Base-by-base conservation (phyloP, 2,888 invertebrate species). In the Acanthosepion lycidas region DNA sequence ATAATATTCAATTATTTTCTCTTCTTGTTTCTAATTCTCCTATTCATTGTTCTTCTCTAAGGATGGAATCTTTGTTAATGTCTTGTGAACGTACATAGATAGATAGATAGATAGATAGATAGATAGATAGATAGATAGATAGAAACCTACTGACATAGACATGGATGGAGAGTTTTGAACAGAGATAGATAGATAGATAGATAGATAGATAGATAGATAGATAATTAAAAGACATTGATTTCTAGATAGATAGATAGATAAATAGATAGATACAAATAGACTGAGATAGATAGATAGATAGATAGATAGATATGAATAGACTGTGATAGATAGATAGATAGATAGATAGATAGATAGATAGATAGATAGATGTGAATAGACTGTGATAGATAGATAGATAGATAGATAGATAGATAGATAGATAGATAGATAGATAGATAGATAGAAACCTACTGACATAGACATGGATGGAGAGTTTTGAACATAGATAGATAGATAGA, bases 401-500 rank as follows among this genome's bases (percentile, higher is more conserved):
- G 15, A 33, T 42, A 91, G 18, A 12, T n/a, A 33, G 42, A 91
- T 20, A 33, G 91, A 20, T 42, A 91, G 91, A 91, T 91, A 91
- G 9, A n/a, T 28, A 91, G 42, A 9, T 12, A 33, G 20, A 18
- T 33, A n/a, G 12, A 33, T 91, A 91, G 33, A 20, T 23, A 91
- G 4, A 8, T 33, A 12, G 26, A n/a, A n/a, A 23, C 9, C 20
- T 0, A 9, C 9, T 33, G 28, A 91, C 4, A 91, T 33, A 91
- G 9, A 91, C 9, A 28, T 2, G 6, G 5, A 91, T 6, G 6
- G 33, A 91, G 8, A 91, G 53, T 12, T 12, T 53, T 12, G 15
- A 15, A 53, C n/a, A 91, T 91, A 91, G n/a, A 91, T 33, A 91
- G n/a, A n/a, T 91, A n/a, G n/a, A 91, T 42, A 91, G 91, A 91